A percentile compares a stretch with the other conserved stretches of the same genome.
phyloP scores from a whole-genome alignment of 2,797 vertebrate species.

The Phoebastria nigripes region DNA sequence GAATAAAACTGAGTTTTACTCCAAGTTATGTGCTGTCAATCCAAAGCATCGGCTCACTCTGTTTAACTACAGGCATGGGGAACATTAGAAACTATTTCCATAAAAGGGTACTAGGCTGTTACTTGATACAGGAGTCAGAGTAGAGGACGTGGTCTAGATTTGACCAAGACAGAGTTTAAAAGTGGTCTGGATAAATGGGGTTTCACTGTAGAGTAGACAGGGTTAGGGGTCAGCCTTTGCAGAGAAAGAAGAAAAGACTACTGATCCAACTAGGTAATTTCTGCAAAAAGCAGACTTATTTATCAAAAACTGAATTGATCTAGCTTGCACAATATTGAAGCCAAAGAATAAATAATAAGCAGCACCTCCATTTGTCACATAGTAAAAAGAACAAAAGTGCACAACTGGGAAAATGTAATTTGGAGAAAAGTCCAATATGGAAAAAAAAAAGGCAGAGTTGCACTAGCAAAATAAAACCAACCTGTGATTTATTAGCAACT shows the following conservation, averaged over 20 bases:
- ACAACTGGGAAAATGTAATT: constrained; percentile 58
- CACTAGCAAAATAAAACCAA: neutral
- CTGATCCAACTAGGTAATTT: constrained; percentile 48
- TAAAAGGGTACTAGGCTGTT: neutral
- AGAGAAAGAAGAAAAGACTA: constrained; percentile 32
- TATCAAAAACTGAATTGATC: constrained; percentile 60
- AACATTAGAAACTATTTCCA: constrained; percentile 10
- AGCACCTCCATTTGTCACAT: constrained; percentile 56
- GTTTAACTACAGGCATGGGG: neutral
- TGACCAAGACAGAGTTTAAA: constrained; percentile 39
- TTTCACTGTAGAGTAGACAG: constrained; percentile 22
- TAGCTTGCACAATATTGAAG: constrained; percentile 46
- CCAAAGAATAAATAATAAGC: constrained; percentile 63
- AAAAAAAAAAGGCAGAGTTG: constrained; percentile 45
- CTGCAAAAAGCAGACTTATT: constrained; percentile 54
- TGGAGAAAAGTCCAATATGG: neutral
- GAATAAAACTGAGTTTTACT: neutral
- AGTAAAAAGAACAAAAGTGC: constrained; percentile 52
- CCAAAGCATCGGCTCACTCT: neutral
- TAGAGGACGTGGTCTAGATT: constrained; percentile 15
- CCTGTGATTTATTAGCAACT: constrained; percentile 49
- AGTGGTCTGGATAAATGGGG: constrained; percentile 39
- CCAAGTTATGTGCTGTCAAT: neutral
- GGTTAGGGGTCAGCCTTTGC: constrained; percentile 47
- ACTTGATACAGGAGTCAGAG: constrained; percentile 9